phyloP scores from a whole-genome alignment of 2,888 invertebrate species.

The Drosophila niveifrons region DNA sequence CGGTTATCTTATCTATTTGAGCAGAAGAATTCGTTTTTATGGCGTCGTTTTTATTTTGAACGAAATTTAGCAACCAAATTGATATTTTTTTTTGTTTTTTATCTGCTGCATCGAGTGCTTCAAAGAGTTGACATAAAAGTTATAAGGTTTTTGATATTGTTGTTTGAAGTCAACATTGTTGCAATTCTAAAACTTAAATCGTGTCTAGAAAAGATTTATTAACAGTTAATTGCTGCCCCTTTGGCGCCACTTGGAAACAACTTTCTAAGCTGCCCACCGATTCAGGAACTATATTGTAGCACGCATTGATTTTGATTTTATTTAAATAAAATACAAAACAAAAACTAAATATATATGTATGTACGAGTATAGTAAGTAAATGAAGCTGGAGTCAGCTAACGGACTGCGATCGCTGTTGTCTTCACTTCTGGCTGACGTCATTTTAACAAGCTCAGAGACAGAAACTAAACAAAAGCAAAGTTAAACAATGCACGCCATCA shows the following conservation, averaged over 20 bases:
- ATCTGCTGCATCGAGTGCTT: background rate
- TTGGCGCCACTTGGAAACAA: conserved; percentile 29
- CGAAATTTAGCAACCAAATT: background rate
- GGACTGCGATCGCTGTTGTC: conserved; percentile 11
- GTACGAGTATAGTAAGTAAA: background rate
- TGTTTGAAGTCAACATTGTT: no score
- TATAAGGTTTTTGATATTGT: no score
- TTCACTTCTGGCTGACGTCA: conserved; percentile 36
- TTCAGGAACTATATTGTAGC: conserved; percentile 26
- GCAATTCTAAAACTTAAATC: no score
- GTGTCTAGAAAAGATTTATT: conserved; percentile 17
- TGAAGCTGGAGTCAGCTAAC: conserved; percentile 5
- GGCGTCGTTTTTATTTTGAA: background rate
- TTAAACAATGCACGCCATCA: conserved; percentile 35
- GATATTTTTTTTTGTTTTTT: background rate
- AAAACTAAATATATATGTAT: conserved; percentile 5
- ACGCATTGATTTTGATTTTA: conserved; percentile 5
- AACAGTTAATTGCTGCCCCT: conserved; percentile 1
- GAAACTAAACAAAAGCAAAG: conserved; percentile 25
- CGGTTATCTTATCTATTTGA: conserved; percentile 24
- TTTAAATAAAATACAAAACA: conserved; percentile 12
- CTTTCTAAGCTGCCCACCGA: conserved; percentile 27
- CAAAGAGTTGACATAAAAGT: background rate
- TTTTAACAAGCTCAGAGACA: conserved; percentile 8
- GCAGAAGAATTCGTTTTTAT: background rate